phyloP scores from a whole-genome alignment of 2,888 invertebrate species.

The Flexamia atlantica region DNA sequence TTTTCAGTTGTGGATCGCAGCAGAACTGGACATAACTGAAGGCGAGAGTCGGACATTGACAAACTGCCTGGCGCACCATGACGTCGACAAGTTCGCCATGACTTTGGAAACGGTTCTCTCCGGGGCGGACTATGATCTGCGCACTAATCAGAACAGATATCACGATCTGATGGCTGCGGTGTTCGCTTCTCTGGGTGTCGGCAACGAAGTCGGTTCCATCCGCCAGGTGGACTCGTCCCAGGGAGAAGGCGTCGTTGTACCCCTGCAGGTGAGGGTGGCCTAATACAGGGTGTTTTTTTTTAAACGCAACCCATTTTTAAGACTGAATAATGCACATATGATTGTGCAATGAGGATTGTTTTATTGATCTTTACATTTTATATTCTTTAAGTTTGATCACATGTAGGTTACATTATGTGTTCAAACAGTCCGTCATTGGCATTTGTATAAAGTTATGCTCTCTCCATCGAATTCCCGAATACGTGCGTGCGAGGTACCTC shows the following conservation, averaged over 20 bases:
- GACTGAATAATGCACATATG: too few relatives aligned
- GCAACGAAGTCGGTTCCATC: background rate
- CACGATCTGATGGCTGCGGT: slow-evolving; percentile 13
- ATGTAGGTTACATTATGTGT: too few relatives aligned
- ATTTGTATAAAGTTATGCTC: too few relatives aligned
- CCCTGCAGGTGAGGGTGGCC: too few relatives aligned
- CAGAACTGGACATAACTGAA: slow-evolving; percentile 3
- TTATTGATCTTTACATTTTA: too few relatives aligned
- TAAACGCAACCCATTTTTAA: too few relatives aligned
- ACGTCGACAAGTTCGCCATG: background rate
- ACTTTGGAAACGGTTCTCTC: background rate
- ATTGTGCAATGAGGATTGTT: too few relatives aligned
- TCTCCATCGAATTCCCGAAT: too few relatives aligned
- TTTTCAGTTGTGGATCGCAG: background rate
- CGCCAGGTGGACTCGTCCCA: background rate
- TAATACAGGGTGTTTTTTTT: too few relatives aligned
- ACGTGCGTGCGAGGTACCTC: too few relatives aligned
- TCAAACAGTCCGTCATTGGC: too few relatives aligned
- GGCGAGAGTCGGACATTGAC: background rate
- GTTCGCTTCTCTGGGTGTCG: background rate
- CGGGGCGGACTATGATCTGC: background rate
- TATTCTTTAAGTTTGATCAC: too few relatives aligned
- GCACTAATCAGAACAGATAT: background rate
- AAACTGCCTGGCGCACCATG: background rate
- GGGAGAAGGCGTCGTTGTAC: slow-evolving; percentile 18